A percentile compares a stretch with the other conserved stretches of the same genome.
Conservation (phyloP, 2,888 invertebrate genomes). For the Aspidiotus destructor region DNA sequence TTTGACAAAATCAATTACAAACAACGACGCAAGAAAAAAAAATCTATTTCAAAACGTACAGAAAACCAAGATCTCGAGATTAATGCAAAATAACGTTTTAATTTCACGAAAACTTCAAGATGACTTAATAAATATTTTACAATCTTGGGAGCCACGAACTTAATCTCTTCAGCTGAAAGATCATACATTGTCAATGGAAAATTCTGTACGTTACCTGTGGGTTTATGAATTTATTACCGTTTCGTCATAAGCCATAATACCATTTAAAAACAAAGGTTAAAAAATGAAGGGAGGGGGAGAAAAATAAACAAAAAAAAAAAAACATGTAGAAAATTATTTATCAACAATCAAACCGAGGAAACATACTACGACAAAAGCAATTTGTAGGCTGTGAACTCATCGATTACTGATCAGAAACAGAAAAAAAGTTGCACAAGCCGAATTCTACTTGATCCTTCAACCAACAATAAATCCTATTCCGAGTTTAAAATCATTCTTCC, state of each 20-base stretch:
- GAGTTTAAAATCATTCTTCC: constrained; percentile 82
- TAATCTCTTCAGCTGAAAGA: too few species aligned
- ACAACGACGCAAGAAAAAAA: background rate
- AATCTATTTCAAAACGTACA: background rate
- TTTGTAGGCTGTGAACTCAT: too few species aligned
- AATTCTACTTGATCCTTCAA: constrained; percentile 44
- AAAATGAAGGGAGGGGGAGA: background rate
- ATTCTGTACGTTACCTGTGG: too few species aligned
- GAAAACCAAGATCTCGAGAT: background rate
- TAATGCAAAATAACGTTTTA: background rate
- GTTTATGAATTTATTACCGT: too few species aligned
- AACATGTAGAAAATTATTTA: background rate
- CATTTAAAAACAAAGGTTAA: background rate
- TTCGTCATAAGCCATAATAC: too few species aligned
- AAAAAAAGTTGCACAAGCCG: background rate
- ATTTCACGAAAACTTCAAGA: background rate
- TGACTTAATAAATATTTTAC: too few species aligned
- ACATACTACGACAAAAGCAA: too few species aligned
- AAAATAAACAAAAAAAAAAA: background rate
- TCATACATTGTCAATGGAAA: too few species aligned
- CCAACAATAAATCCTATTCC: constrained; percentile 93
- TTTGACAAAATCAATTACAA: too few species aligned
- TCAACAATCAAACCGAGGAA: too few species aligned
- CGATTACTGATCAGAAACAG: too few species aligned
- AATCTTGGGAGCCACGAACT: too few species aligned